Percentiles rank a stretch among this genome's conserved stretches.
Evolutionary conservation across 2,113 vertebrate genomes (phyloP).

Genomic region (Crotalus helleri): DNA sequence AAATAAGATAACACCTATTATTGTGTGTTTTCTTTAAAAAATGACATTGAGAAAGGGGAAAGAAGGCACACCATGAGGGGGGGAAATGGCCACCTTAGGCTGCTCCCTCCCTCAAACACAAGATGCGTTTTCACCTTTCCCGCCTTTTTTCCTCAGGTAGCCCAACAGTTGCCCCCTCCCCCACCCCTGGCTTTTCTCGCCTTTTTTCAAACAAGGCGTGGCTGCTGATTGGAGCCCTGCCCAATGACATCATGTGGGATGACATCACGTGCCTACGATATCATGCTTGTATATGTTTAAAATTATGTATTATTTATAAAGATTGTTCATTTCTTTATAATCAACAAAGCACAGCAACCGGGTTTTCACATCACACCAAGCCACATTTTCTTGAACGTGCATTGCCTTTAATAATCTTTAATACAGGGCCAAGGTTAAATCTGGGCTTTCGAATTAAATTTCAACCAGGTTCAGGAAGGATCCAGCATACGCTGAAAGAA

Average conservation of each 20-base stretch:
- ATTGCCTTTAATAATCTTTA: not conserved
- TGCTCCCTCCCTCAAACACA: not conserved
- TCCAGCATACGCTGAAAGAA: not conserved
- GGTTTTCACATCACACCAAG: not conserved
- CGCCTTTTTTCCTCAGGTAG: not conserved
- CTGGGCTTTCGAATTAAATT: not conserved
- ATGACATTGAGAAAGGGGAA: not conserved
- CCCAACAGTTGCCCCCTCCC: not conserved
- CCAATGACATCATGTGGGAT: not conserved
- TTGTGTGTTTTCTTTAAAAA: not conserved
- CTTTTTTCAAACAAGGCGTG: not conserved
- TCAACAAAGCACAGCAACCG: not conserved
- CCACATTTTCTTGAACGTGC: not conserved
- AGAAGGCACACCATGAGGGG: not conserved
- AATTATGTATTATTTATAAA: not conserved
- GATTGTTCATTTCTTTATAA: not conserved
- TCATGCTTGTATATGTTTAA: not conserved
- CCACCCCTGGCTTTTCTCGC: not conserved
- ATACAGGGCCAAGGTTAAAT: not conserved
- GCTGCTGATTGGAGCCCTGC: not conserved
- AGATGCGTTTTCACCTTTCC: not conserved
- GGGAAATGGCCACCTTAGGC: not conserved
- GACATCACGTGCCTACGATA: not conserved
- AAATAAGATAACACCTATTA: not conserved
- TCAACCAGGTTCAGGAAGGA: not conserved